These are phyloP conservation scores for Mellilla xanthometata DNA, from an alignment of 2,888 invertebrate species.

Conservation along the genomic window DNA sequence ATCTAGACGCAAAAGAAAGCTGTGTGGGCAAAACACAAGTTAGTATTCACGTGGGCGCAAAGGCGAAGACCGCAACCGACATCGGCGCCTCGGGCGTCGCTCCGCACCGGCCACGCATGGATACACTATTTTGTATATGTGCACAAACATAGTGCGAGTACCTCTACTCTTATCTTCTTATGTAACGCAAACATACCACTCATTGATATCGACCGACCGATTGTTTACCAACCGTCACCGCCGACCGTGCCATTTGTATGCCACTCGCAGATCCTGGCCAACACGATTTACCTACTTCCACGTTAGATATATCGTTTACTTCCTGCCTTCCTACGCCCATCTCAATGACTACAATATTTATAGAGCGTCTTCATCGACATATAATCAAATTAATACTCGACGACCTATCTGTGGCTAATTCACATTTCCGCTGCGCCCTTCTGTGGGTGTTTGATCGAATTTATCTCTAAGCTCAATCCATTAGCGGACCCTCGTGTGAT, in stretches of 20 bases:
- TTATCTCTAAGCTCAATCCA: constrained; percentile 71
- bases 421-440: constrained; percentile 70
- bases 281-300: background rate
- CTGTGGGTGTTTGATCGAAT: constrained; percentile 66
- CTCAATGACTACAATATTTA: background rate
- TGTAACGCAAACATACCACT: constrained; percentile 33
- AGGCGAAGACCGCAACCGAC: constrained; percentile 1
- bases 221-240: constrained; percentile 21
- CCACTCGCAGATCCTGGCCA: constrained; percentile 1
- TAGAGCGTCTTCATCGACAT: constrained; percentile 19
- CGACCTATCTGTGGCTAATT: constrained; percentile 51
- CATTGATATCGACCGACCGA: constrained; percentile 31
- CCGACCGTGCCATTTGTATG: constrained; percentile 7
- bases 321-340: constrained; percentile 8
- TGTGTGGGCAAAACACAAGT: background rate
- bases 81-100: constrained; percentile 19
- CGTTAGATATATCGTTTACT: background rate
- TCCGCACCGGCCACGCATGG: constrained; percentile 10
- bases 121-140: constrained; percentile 24
- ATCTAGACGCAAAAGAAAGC: constrained; percentile 32
- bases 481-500: constrained; percentile 71
- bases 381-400: constrained; percentile 33
- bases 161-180: constrained; percentile 16
- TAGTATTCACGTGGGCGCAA: too few relatives aligned
- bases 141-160: too few relatives aligned